Percentiles rank a stretch among this genome's conserved stretches.
Evolutionary conservation across 30 jellyfish, hydroid and myxozoan species (phyloP).

Genomic region (Aurelia coerulea): DNA sequence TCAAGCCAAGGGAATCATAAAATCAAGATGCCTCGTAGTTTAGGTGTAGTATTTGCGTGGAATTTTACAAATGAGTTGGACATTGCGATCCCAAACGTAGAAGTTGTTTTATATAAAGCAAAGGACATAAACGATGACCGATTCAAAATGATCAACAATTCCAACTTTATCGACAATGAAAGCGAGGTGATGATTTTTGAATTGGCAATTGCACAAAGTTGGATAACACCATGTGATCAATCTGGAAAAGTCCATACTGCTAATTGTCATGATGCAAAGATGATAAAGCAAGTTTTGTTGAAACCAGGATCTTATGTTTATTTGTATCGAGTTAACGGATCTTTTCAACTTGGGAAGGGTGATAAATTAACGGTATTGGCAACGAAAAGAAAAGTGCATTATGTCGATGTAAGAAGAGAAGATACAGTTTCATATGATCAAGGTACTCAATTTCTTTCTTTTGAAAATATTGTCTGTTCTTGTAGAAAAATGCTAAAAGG

Average conservation of each 20-base stretch:
- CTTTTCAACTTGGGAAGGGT: not conserved
- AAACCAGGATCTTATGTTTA: slow-evolving; percentile 54
- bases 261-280: slow-evolving; percentile 11
- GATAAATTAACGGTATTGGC: slow-evolving; percentile 53
- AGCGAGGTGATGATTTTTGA: not conserved
- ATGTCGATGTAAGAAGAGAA: slow-evolving; percentile 26
- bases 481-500: too few species aligned
- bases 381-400: slow-evolving; percentile 54
- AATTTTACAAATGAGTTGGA: not conserved
- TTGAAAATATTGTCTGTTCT: too few species aligned
- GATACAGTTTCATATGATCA: not conserved
- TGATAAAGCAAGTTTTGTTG: slow-evolving; percentile 16
- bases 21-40: slow-evolving; percentile 25
- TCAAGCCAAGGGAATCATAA: not conserved
- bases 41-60: slow-evolving; percentile 22
- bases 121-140: slow-evolving; percentile 56
- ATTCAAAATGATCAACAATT: slow-evolving; percentile 1
- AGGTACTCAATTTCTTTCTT: not conserved
- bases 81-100: slow-evolving; percentile 27
- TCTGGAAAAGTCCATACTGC: not conserved
- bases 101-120: slow-evolving; percentile 41
- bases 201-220: slow-evolving; percentile 46
- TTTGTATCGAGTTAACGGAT: slow-evolving; percentile 55
- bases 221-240: slow-evolving; percentile 7
- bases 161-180: not conserved